Conservation (phyloP, 2,888 invertebrate species). For the Ferdinandea cuprea region DNA sequence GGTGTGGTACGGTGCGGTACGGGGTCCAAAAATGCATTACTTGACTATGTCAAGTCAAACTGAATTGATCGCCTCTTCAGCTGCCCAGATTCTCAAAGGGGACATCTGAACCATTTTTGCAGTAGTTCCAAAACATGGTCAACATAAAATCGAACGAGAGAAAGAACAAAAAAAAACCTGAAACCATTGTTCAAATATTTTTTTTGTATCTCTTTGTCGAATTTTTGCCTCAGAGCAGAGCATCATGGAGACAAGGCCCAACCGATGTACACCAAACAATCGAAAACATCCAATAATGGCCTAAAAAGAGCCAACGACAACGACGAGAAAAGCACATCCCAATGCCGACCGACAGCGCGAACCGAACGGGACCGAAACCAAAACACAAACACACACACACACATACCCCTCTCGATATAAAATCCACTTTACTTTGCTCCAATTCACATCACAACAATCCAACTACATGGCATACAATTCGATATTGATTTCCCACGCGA, state of each 20-base stretch:
- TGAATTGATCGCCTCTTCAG: conserved; percentile 63
- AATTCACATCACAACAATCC: conserved; percentile 73
- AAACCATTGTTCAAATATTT: conserved; percentile 57
- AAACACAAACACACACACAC: conserved; percentile 1
- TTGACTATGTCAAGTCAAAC: conserved; percentile 69
- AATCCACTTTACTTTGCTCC: conserved; percentile 71
- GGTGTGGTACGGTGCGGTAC: too few species aligned
- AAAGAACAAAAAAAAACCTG: neutral
- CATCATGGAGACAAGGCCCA: conserved; percentile 4
- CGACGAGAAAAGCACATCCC: conserved; percentile 5
- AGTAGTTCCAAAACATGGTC: conserved; percentile 59
- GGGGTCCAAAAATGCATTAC: conserved; percentile 43
- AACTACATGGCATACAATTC: conserved; percentile 69
- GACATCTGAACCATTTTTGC: conserved; percentile 47
- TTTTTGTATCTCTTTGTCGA: conserved; percentile 55
- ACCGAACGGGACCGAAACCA: conserved; percentile 1
- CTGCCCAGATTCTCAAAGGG: conserved; percentile 61
- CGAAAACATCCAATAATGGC: conserved; percentile 72
- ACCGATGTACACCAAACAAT: conserved; percentile 70
- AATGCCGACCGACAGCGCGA: neutral
- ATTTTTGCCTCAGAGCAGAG: conserved; percentile 35
- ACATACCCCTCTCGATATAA: conserved; percentile 38
- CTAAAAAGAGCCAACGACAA: conserved; percentile 37
- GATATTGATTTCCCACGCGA: conserved; percentile 74
- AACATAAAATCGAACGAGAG: conserved; percentile 28